Evolutionary conservation across 2,797 vertebrate genomes (phyloP), one percentile per base, ranked within the genome.

Genomic region (Alcedo atthis): DNA sequence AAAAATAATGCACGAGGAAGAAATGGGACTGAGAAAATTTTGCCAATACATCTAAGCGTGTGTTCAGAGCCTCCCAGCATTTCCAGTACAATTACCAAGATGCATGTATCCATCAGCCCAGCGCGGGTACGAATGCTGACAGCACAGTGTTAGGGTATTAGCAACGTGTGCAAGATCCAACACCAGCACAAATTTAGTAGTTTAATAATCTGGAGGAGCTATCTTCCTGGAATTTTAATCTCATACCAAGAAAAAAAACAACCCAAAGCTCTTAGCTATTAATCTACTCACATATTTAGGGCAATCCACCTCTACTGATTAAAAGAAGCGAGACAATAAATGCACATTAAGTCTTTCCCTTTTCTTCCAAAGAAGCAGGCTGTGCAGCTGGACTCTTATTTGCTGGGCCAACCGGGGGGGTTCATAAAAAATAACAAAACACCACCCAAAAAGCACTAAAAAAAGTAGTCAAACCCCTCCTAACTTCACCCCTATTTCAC

Each of bases 151-250:
- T 71, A 71, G 85, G 91, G 83, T 68, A 96, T 91, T 86, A 92
- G 92, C 95, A 92, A 91, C 43, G 58, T 88, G 94, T 89, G 91
- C 48, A 85, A 93, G 89, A 93, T 92, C 90, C 71, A 80, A 82
- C 54, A n/a, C 78, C 13, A 58, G 83, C 77, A 77, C 73, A 94
- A 94, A 94, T 91, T 88, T 90, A 93, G 68, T 78, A 82, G 85
- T 94, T 96, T 94, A 95, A 94, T 95, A 81, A 96, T 95, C 88
- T 92, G 78, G 81, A 95, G 83, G 68, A 93, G 90, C 68, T 95
- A 91, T 88, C 94, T 96, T 91, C 91, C 68, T 85, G 91, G 94
- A 95, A 90, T 96, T 96, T 96, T 93, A 94, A 95, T 92, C 95
- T 95, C 85, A 84, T 85, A 81, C 43, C 61, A 61, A 91, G 79